Evolutionary conservation across 1,140 invertebrate genomes (phyloP).

Genomic region (Ips nitidus): DNA sequence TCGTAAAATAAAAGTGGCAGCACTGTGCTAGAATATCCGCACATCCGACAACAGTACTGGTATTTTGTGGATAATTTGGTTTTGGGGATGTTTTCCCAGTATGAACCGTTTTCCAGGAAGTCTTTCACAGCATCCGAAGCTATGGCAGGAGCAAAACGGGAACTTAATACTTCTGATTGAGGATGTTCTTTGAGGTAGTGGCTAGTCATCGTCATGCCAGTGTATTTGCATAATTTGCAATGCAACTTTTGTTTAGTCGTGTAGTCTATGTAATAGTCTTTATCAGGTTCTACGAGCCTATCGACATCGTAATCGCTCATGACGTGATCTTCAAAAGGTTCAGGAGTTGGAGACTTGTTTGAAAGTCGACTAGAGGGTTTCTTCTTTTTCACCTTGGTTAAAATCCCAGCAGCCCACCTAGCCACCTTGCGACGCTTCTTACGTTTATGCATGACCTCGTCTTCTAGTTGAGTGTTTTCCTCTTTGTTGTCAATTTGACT

Average conservation of each 20-base stretch:
- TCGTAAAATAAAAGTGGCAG: constrained; percentile 50
- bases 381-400: constrained; percentile 32
- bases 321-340: not conserved
- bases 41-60: constrained; percentile 43
- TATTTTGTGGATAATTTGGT: constrained; percentile 30
- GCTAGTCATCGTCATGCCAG: constrained; percentile 62
- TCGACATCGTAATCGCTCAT: constrained; percentile 8
- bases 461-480: constrained; percentile 9
- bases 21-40: constrained; percentile 35
- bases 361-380: constrained; percentile 11
- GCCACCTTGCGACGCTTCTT: constrained; percentile 23
- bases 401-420: constrained; percentile 41
- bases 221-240: constrained; percentile 62
- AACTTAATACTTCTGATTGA: constrained; percentile 64
- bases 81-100: constrained; percentile 26
- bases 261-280: constrained; percentile 43
- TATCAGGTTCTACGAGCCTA: constrained; percentile 38
- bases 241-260: constrained; percentile 48
- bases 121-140: constrained; percentile 56
- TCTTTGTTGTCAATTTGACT: constrained; percentile 23
- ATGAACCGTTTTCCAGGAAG: constrained; percentile 33
- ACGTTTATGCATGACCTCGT: constrained; percentile 13
- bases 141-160: constrained; percentile 56
- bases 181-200: constrained; percentile 67
- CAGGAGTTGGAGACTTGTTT: constrained; percentile 20